Evolutionary conservation across 30 jellyfish, hydroid and myxozoan genomes (phyloP), one percentile per base, ranked within the genome.

Genomic region (Phacellophora camtschatica): DNA sequence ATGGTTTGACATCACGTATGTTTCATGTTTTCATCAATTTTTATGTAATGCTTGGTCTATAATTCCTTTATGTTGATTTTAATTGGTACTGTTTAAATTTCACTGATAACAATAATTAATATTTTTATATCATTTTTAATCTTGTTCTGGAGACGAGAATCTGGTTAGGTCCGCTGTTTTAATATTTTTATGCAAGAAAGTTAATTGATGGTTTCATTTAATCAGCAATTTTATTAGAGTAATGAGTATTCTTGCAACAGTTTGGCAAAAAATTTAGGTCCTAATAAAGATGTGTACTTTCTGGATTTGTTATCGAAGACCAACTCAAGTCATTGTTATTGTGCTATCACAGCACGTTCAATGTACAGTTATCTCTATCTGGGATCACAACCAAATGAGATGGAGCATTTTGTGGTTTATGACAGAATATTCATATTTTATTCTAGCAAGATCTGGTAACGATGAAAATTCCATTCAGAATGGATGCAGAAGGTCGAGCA

Each of bases 1-100:
- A 65, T 0, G 77, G 74, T 16, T 41, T 36, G 43, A 72, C 64
- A 5, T 72, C 86, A 42, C 64, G 86, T 72, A 53, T 9, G 74
- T 31, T n/a, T n/a, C n/a, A n/a, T n/a, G n/a, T n/a, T n/a, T n/a
- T n/a, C n/a, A n/a, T n/a, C n/a, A n/a, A n/a, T n/a, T n/a, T n/a
- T n/a, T n/a, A n/a, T n/a, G n/a, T n/a, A n/a, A n/a, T n/a, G n/a
- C n/a, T n/a, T n/a, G n/a, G n/a, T n/a, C n/a, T n/a, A n/a, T 1
- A 22, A 25, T 48, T 22, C 20, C 3, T 56, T 4, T 32, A 56
- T 25, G 37, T 15, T 22, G 2, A n/a, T 25, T 39, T 49, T 4
- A 12, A 49, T 15, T 49, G 64, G 64, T 3, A 12, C 4, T 15
- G 22, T 49, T 12, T 49, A 49, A 12, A 3, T 49, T 3, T 49